These are phyloP conservation scores for Phaenicophaeus curvirostris DNA, from an alignment of 2,797 vertebrate species.

Conservation along the genomic window DNA sequence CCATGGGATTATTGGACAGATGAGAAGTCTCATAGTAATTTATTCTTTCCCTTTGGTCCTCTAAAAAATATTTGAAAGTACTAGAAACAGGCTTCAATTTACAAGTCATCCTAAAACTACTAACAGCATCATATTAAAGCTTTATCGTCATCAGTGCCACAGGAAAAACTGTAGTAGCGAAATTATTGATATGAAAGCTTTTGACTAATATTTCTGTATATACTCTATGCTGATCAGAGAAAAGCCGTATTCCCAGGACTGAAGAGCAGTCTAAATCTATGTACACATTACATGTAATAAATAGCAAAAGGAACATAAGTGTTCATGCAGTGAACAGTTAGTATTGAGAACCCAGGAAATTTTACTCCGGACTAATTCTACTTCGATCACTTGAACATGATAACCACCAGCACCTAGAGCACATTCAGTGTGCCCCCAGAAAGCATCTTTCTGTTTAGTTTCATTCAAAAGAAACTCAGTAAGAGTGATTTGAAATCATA, in stretches of 20 bases:
- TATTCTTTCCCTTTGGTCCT: neutral
- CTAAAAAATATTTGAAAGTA: neutral
- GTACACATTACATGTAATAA: neutral
- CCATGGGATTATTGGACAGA: neutral
- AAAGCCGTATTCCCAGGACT: neutral
- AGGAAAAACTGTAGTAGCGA: neutral
- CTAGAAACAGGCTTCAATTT: neutral
- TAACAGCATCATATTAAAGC: neutral
- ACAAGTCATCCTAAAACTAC: neutral
- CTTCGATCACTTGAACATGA: neutral
- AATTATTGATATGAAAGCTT: neutral
- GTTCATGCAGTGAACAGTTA: neutral
- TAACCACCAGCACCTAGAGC: neutral
- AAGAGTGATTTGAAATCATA: neutral
- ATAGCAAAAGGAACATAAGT: neutral
- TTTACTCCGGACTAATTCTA: neutral
- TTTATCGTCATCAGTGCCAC: neutral
- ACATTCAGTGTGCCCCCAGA: neutral
- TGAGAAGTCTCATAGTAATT: neutral
- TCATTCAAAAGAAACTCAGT: neutral
- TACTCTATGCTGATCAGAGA: neutral
- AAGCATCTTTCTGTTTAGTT: neutral
- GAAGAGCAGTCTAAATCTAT: neutral
- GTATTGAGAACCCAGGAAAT: neutral
- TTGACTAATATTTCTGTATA: neutral